Base-by-base conservation (phyloP, 2,797 vertebrate genomes). In the Diplodus puntazzo region DNA sequence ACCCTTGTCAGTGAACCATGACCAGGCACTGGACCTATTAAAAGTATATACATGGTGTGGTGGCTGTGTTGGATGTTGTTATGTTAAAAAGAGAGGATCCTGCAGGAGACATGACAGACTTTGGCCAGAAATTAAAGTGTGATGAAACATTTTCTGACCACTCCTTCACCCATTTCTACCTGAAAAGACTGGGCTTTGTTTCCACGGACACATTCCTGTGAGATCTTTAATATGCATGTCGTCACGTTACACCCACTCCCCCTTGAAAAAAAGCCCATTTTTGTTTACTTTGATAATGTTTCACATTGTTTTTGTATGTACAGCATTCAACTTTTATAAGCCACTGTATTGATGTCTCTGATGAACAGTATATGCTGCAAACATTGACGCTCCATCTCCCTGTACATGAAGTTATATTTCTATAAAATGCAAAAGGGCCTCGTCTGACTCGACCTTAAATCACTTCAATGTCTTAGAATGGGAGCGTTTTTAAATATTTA, bases 381-480 rank as follows among this genome's bases (percentile, higher is more conserved):
- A 89, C 88, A 64, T 87, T 61, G 78, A 88, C 77, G 70, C 93
- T 95, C 39, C 95, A 91, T 96, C 77, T 79, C 90, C 90, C 84
- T 96, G 94, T 95, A 96, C 90, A 96, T 94, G 71, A 91, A 95
- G 85, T 91, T 92, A 87, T 95, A 93, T 96, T 97, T 97, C 94
- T 96, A 96, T 87, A 90, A 90, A 90, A 95, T 69, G 27, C 80
- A 88, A 76, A 81, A 80, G 59, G 78, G 84, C 72, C 83, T 89
- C 78, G 73, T 77, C 16, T 46, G 5, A 46, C 94, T 95, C 87
- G 86, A 90, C 84, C 83, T 93, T 92, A 87, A 89, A 90, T 92
- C 87, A 87, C 95, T 94, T 90, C 80, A 90, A 92, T 91, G 92
- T 96, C 93, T 94, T 91, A 92, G 95, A 90, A 61, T 7, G 50